Evolutionary conservation across 2,888 invertebrate genomes (phyloP).

Genomic region (Rhingia rostrata): DNA sequence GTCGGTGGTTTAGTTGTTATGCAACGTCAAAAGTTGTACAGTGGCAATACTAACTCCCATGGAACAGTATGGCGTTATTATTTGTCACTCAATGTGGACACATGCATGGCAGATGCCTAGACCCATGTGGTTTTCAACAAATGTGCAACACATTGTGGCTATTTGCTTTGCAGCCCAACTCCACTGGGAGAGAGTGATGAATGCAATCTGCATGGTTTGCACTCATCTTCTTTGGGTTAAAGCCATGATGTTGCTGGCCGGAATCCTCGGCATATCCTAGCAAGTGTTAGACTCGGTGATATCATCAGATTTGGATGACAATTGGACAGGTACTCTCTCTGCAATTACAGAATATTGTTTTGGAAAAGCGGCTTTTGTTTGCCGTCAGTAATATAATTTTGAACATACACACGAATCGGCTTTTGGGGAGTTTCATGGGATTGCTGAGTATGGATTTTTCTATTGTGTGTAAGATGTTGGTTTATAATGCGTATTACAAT

Average conservation of each 20-base stretch:
- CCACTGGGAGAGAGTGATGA: constrained; percentile 27
- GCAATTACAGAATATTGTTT: neutral
- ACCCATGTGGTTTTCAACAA: constrained; percentile 43
- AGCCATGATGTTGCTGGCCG: neutral
- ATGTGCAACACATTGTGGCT: constrained; percentile 39
- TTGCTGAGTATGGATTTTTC: too few species aligned
- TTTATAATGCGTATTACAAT: too few species aligned
- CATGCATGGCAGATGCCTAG: constrained; percentile 50
- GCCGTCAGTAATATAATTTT: neutral
- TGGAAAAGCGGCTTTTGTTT: neutral
- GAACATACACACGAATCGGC: neutral
- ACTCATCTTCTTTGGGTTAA: constrained; percentile 12
- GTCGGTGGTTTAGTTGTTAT: constrained; percentile 43
- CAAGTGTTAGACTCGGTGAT: constrained; percentile 32
- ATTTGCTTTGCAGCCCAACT: constrained; percentile 25
- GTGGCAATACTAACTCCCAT: constrained; percentile 11
- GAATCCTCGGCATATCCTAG: neutral
- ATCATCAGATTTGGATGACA: constrained; percentile 12
- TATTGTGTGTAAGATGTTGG: too few species aligned
- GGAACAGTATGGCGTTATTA: constrained; percentile 56
- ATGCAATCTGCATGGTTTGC: constrained; percentile 22
- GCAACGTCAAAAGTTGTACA: constrained; percentile 44
- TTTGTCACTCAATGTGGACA: constrained; percentile 58
- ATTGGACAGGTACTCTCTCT: constrained; percentile 4
- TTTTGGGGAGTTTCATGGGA: too few species aligned